phyloP scores from a whole-genome alignment of 2,113 vertebrate species.

The Sorex araneus region DNA sequence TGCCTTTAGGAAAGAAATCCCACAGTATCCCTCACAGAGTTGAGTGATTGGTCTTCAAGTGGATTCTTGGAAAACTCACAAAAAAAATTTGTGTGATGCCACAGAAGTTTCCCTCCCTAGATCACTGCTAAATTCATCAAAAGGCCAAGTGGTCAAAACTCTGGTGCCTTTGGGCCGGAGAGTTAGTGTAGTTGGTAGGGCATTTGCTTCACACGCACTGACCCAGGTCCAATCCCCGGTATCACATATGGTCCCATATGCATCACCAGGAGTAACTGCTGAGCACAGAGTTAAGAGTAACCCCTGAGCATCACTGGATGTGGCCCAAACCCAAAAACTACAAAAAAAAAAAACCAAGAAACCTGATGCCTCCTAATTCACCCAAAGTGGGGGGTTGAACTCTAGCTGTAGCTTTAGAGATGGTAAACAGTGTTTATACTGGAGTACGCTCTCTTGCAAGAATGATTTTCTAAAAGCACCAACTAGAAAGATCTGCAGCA shows the following conservation, averaged over 20 bases:
- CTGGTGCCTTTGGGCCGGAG: no score
- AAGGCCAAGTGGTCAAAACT: conserved; percentile 47
- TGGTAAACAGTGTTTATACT: background rate
- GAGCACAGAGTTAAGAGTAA: no score
- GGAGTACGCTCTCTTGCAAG: conserved; percentile 36
- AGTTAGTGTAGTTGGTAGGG: no score
- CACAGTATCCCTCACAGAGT: background rate
- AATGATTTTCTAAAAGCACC: conserved; percentile 59
- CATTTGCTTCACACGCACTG: no score
- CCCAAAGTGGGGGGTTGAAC: conserved; percentile 16
- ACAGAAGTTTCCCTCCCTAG: background rate
- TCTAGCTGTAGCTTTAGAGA: background rate
- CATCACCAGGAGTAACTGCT: no score
- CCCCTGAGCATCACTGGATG: no score
- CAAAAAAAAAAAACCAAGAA: background rate
- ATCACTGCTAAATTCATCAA: conserved; percentile 27
- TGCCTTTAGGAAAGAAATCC: background rate
- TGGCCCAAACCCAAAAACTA: no score
- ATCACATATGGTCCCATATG: no score
- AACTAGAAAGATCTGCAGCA: conserved; percentile 59
- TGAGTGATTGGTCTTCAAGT: conserved; percentile 27
- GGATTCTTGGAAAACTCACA: conserved; percentile 50
- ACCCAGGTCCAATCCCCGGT: no score
- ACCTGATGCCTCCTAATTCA: background rate
- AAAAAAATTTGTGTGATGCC: conserved; percentile 36